Conservation (phyloP, 1,140 invertebrate species). For the Mamestra configurata region DNA sequence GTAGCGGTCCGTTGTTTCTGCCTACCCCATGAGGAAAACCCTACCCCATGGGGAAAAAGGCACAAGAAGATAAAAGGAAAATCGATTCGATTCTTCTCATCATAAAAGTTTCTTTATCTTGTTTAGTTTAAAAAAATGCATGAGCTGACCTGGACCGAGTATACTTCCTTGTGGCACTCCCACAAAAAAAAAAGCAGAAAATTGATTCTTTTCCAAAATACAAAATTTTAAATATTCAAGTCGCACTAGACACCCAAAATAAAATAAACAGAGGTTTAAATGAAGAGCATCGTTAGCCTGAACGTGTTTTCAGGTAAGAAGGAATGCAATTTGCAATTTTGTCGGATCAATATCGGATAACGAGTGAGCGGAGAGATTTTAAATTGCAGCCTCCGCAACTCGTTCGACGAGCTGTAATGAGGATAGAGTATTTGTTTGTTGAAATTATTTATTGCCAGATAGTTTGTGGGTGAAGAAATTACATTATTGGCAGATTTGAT, state of each 20-base stretch:
- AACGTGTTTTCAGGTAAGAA: constrained; percentile 44
- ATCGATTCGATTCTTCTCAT: too few relatives aligned
- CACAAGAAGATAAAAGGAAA: too few relatives aligned
- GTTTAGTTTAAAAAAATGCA: too few relatives aligned
- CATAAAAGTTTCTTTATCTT: too few relatives aligned
- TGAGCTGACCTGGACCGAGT: neutral
- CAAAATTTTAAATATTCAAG: neutral
- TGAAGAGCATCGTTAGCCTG: constrained; percentile 38
- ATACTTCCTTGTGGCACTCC: constrained; percentile 9
- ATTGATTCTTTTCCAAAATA: neutral
- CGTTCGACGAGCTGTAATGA: constrained; percentile 11
- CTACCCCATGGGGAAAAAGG: too few relatives aligned
- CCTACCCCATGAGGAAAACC: too few relatives aligned
- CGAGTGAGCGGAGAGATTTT: constrained; percentile 42
- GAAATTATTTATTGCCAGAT: too few relatives aligned
- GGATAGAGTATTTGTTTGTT: constrained; percentile 27
- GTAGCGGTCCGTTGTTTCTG: too few relatives aligned
- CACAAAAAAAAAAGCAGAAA: neutral
- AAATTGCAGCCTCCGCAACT: constrained; percentile 30
- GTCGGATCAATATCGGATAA: constrained; percentile 38
- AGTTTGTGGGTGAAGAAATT: neutral
- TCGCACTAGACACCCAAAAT: constrained; percentile 7
- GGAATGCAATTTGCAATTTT: constrained; percentile 55
- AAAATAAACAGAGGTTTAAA: constrained; percentile 28
- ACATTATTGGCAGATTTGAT: neutral